Evolutionary conservation across 2,888 invertebrate species (phyloP), one percentile per base, ranked within the genome.

Genomic region (Brachycybe producta): DNA sequence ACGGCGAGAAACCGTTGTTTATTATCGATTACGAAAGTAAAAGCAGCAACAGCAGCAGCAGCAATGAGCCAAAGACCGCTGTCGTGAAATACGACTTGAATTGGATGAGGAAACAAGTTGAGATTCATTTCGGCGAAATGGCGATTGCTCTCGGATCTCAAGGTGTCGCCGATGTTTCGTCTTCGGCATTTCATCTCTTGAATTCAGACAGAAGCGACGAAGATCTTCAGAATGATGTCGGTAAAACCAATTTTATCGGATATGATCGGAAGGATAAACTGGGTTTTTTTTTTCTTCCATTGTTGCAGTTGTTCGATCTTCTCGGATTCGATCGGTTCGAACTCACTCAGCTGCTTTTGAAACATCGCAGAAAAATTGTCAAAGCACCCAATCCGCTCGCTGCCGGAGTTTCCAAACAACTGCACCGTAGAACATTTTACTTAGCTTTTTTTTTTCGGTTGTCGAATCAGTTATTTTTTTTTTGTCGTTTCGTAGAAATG

Each of bases 251-350:
- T 13, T 8, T 19, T 21, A 21, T 27, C 19, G 11, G 30, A 26
- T 32, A 26, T 44, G 40, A 30, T 40, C 39, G 19, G 17, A 41
- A 24, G 27, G 13, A 19, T 40, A 5, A 39, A 42, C 7, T 30
- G 1, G 11, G 34, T 21, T 46, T 45, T 23, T 46, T 24, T 8
- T 39, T 2, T 24, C 34, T 55, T 34, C 8, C 15, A 44, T 50
- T 17, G 11, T 36, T 27, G 13, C 61, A 75, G 66, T 69, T 95
- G 19, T 83, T 91, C 65, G 94, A 95, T 60, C 69, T 92, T 3
- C 72, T 91, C 23, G 95, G 95, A 0, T 88, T 83, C 65, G 86
- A 91, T 57, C 64, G 80, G 59, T 78, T 86, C 65, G 84, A 85
- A 61, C 72, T 86, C 52, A 80, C 84, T 26, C 74, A 76, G 52